Conservation (phyloP, 53 echinoderm and acorn worm genomes). For the Holothuria scabra region DNA sequence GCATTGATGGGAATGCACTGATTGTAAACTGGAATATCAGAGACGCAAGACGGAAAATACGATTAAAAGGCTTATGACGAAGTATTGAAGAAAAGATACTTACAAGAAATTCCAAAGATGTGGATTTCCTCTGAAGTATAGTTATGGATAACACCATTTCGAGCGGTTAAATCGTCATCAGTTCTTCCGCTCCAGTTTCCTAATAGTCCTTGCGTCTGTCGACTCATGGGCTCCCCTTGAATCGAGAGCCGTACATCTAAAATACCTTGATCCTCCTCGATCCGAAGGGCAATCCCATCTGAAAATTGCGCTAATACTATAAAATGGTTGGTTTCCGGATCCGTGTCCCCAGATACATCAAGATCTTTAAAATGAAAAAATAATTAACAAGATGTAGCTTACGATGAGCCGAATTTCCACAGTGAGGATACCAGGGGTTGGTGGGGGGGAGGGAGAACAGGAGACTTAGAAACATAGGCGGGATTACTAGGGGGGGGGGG, state of each 20-base stretch:
- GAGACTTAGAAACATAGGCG: too few relatives aligned
- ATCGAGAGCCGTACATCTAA: conserved; percentile 5
- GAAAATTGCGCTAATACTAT: background rate
- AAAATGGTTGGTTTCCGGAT: background rate
- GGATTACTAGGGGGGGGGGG: too few relatives aligned
- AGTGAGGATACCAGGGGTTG: too few relatives aligned
- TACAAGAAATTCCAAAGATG: conserved; percentile 8
- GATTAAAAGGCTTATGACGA: too few relatives aligned
- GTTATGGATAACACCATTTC: conserved; percentile 1
- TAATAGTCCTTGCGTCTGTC: background rate
- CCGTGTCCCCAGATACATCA: background rate
- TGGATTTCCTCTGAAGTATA: background rate
- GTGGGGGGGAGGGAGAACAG: too few relatives aligned
- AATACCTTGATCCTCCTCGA: background rate
- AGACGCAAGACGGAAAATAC: too few relatives aligned
- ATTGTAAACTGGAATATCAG: too few relatives aligned
- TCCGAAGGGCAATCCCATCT: background rate
- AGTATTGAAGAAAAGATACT: background rate
- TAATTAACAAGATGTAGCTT: too few relatives aligned
- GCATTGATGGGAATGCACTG: too few relatives aligned
- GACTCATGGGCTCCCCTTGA: background rate
- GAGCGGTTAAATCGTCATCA: conserved; percentile 11
- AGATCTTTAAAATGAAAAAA: background rate
- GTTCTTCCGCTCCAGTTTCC: conserved; percentile 16
- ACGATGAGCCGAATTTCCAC: too few relatives aligned